Evolutionary conservation across 2,113 vertebrate genomes (phyloP).

Genomic region (Scalopus aquaticus): DNA sequence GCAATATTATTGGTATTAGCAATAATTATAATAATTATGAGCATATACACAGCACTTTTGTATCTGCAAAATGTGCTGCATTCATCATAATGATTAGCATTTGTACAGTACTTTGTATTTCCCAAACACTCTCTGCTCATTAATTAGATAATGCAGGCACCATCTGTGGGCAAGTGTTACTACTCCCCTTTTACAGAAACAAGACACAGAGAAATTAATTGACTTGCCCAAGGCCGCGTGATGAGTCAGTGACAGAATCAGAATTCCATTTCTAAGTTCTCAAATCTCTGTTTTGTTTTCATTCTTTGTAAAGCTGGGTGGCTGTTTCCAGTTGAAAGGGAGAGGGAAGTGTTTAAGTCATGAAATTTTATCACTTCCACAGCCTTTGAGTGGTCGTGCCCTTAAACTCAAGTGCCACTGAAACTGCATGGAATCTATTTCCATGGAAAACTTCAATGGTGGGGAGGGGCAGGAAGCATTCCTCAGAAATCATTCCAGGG

Average conservation of each 20-base stretch:
- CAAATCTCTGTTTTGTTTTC: background rate
- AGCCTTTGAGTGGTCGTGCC: background rate
- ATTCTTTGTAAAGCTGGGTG: background rate
- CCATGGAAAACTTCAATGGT: background rate
- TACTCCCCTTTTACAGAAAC: slow-evolving; percentile 29
- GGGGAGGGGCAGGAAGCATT: background rate
- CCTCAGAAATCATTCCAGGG: background rate
- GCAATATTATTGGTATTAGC: slow-evolving; percentile 74
- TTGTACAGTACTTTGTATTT: slow-evolving; percentile 68
- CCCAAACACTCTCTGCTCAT: slow-evolving; percentile 65
- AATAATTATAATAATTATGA: slow-evolving; percentile 77
- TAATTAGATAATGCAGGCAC: slow-evolving; percentile 73
- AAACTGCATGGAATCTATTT: background rate
- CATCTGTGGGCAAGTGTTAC: slow-evolving; percentile 62
- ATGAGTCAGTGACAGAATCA: background rate
- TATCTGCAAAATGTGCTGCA: slow-evolving; percentile 53
- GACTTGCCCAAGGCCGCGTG: background rate
- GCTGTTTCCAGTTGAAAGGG: background rate
- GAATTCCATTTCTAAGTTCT: background rate
- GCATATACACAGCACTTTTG: slow-evolving; percentile 64
- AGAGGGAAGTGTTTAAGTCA: background rate
- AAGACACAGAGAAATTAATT: slow-evolving; percentile 35
- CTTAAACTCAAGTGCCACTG: background rate
- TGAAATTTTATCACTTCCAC: background rate
- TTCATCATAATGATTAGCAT: slow-evolving; percentile 74